Conservation (phyloP, 2,888 invertebrate species). For the Dryococelus australis region DNA sequence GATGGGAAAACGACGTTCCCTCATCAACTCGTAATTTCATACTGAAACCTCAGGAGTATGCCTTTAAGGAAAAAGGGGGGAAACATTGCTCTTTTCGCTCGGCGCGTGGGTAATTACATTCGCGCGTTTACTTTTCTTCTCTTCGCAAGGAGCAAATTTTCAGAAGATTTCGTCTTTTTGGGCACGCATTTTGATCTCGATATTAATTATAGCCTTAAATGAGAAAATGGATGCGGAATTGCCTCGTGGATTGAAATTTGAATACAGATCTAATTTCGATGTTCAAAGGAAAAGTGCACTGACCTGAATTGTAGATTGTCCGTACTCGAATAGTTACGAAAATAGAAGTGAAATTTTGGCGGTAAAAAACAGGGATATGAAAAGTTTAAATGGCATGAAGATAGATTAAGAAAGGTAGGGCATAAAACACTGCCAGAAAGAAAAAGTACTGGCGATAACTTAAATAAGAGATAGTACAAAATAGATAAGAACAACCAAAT, state of each 20-base stretch:
- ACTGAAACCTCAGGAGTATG: not conserved
- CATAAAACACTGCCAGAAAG: not conserved
- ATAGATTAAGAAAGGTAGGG: not conserved
- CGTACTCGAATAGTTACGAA: not conserved
- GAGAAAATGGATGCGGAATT: slow-evolving; percentile 10
- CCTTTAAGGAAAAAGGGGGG: not conserved
- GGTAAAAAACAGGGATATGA: not conserved
- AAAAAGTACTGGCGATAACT: not conserved
- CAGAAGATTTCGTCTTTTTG: not conserved
- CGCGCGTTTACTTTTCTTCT: not conserved
- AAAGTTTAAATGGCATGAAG: not conserved
- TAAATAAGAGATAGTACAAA: not conserved
- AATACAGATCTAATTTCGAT: not conserved
- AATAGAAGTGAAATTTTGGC: not conserved
- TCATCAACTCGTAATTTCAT: not conserved
- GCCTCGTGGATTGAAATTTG: slow-evolving; percentile 7
- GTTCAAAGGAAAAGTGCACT: not conserved
- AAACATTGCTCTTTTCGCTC: not conserved
- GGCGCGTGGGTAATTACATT: not conserved
- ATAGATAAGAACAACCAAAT: no score
- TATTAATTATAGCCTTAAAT: slow-evolving; percentile 1
- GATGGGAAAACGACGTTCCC: not conserved
- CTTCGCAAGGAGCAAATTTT: not conserved
- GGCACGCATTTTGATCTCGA: not conserved
- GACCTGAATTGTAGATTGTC: not conserved